These are phyloP conservation scores for Mellilla xanthometata DNA, from an alignment of 2,888 invertebrate genomes.

Conservation along the genomic window DNA sequence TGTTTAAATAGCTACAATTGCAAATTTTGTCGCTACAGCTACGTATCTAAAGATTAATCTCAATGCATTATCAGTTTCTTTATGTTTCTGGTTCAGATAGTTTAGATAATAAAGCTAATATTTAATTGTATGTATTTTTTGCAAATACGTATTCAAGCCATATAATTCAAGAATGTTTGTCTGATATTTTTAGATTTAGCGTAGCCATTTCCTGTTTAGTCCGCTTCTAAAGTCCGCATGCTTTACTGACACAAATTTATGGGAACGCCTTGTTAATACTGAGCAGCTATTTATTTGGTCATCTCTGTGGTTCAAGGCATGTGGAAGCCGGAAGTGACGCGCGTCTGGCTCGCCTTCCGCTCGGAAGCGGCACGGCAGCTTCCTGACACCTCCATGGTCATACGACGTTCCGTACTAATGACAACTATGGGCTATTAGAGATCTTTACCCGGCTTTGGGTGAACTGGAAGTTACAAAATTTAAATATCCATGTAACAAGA, in stretches of 20 bases:
- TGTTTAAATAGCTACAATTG: conserved; percentile 29
- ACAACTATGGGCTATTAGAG: conserved; percentile 18
- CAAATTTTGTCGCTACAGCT: conserved; percentile 17
- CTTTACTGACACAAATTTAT: conserved; percentile 22
- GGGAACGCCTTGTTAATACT: conserved; percentile 1
- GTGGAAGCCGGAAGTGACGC: conserved; percentile 57
- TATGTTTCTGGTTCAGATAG: neutral
- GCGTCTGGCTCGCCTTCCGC: conserved; percentile 61
- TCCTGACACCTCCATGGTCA: conserved; percentile 60
- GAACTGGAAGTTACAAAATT: conserved; percentile 9
- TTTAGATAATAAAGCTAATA: no score
- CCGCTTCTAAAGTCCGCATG: conserved; percentile 7
- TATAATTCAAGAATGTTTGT: no score
- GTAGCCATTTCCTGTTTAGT: neutral
- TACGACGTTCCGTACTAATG: conserved; percentile 40
- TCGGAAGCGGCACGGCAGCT: conserved; percentile 60
- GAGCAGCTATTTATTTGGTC: conserved; percentile 18
- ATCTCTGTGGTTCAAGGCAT: conserved; percentile 23
- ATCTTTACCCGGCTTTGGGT: conserved; percentile 1
- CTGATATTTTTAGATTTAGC: neutral
- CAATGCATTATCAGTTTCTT: no score
- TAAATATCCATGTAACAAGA: no score
- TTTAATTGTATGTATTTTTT: no score
- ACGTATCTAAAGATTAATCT: conserved; percentile 7
- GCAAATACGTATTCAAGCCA: no score